Percentiles rank a stretch among this genome's conserved stretches.
phyloP scores from a whole-genome alignment of 2,888 invertebrate species.

The Barypeithes pellucidus region DNA sequence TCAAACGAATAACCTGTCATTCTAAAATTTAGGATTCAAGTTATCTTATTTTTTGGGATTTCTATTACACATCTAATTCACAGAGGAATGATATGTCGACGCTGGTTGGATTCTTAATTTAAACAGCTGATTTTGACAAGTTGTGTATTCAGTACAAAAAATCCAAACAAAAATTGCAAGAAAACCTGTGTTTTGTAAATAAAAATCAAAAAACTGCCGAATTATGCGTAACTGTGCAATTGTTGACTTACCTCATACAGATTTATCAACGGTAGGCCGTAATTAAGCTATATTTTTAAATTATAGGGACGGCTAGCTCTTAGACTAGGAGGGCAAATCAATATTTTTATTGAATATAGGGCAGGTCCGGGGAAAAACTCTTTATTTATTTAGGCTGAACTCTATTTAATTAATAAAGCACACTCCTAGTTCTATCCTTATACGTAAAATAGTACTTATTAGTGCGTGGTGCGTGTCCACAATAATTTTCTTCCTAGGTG shows the following conservation, averaged over 20 bases:
- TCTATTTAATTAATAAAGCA: slow-evolving; percentile 36
- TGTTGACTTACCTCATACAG: background rate
- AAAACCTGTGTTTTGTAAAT: background rate
- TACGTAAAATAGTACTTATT: slow-evolving; percentile 19
- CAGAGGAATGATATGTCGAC: no score
- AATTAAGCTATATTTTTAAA: background rate
- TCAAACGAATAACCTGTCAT: no score
- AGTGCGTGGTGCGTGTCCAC: background rate
- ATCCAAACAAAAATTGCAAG: slow-evolving; percentile 7
- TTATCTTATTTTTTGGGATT: no score
- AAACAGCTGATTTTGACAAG: slow-evolving; percentile 36
- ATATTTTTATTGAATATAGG: slow-evolving; percentile 49
- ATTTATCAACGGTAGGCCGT: slow-evolving; percentile 3
- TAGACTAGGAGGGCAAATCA: slow-evolving; percentile 42
- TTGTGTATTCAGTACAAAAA: background rate
- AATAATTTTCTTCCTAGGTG: slow-evolving; percentile 9
- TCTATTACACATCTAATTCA: no score
- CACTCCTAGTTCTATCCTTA: slow-evolving; percentile 29
- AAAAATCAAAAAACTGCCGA: slow-evolving; percentile 5
- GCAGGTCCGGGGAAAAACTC: slow-evolving; percentile 36
- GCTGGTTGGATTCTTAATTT: no score
- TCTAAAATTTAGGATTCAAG: no score
- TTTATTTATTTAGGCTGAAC: slow-evolving; percentile 34
- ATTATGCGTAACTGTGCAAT: background rate
- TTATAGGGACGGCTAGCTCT: background rate